Evolutionary conservation across 53 echinoderm and acorn worm species (phyloP).

Genomic region (Arbacia lixula): DNA sequence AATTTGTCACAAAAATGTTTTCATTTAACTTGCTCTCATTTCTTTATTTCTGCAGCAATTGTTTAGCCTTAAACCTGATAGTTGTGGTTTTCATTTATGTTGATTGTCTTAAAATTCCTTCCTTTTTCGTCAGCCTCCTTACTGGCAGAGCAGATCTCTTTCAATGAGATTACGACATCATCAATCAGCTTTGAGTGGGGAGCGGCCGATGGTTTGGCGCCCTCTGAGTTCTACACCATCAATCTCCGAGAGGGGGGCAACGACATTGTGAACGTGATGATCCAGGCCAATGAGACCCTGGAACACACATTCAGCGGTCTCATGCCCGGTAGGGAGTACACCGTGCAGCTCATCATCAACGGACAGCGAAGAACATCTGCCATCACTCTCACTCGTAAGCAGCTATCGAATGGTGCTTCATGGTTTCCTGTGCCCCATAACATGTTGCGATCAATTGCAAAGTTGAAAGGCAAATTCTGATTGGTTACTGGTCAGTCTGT

Average conservation of each 20-base stretch:
- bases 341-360: slow-evolving; percentile 31
- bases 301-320: slow-evolving; percentile 56
- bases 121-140: not conserved
- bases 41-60: no score
- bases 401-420: no score
- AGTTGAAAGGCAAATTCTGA: no score
- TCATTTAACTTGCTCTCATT: no score
- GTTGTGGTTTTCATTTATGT: not conserved
- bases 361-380: not conserved
- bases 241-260: not conserved
- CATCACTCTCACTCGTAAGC: slow-evolving; percentile 15
- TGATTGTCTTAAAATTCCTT: not conserved
- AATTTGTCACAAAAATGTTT: no score
- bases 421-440: no score
- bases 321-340: slow-evolving; percentile 39
- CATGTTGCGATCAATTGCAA: no score
- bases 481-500: no score
- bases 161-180: slow-evolving; percentile 52
- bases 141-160: slow-evolving; percentile 7
- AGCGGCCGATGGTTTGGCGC: not conserved
- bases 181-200: slow-evolving; percentile 65
- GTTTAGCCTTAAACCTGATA: no score
- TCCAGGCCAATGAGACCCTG: not conserved
- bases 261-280: not conserved
- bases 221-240: slow-evolving; percentile 19